Conservation (phyloP, 2,113 vertebrate species). For the Megaceryle maxima region DNA sequence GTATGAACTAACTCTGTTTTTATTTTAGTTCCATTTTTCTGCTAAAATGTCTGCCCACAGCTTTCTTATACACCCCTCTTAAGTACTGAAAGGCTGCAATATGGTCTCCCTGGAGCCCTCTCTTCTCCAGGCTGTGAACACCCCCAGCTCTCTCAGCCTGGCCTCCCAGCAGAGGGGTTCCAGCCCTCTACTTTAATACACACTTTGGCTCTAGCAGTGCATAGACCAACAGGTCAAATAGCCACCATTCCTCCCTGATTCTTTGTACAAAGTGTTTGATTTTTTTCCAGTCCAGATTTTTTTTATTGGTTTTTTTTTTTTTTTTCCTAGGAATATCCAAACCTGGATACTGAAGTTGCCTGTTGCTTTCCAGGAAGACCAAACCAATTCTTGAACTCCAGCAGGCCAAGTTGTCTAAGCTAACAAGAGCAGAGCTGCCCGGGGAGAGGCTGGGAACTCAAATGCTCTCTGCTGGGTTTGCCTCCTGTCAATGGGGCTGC, state of each 20-base stretch:
- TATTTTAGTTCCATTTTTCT: neutral
- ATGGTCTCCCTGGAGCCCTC: neutral
- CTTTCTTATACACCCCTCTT: neutral
- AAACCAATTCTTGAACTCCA: neutral
- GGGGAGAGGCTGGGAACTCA: neutral
- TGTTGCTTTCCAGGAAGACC: neutral
- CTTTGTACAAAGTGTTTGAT: neutral
- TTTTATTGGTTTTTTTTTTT: too few relatives aligned
- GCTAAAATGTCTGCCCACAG: neutral
- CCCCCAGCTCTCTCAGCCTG: too few relatives aligned
- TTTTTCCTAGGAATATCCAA: neutral
- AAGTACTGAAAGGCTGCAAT: neutral
- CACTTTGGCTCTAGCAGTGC: neutral
- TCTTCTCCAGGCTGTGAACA: neutral
- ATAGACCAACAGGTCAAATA: neutral
- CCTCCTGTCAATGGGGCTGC: neutral
- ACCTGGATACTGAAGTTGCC: neutral
- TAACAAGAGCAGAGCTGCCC: neutral
- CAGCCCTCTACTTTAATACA: neutral
- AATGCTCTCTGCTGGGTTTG: rapidly evolving
- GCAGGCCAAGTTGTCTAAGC: neutral
- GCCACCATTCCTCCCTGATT: neutral
- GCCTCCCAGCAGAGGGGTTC: neutral
- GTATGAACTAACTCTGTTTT: neutral
- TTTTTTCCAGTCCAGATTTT: neutral